phyloP scores from a whole-genome alignment of 1,140 invertebrate genomes.

The Papilio glaucus region DNA sequence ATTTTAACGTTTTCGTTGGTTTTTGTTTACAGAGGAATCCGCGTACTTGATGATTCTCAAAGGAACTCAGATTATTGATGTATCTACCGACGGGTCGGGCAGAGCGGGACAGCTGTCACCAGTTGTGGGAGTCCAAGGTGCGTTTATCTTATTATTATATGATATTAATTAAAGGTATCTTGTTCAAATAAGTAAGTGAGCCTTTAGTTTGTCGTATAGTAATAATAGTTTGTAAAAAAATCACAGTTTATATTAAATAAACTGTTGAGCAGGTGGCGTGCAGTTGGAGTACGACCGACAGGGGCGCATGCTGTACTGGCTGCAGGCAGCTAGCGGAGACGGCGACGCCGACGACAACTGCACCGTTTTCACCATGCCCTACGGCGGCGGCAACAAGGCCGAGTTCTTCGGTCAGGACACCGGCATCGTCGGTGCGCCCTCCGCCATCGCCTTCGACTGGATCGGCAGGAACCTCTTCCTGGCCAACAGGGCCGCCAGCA shows the following conservation, averaged over 20 bases:
- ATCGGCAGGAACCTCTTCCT: constrained; percentile 97
- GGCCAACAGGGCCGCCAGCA: constrained; percentile 95
- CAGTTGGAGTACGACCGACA: constrained; percentile 96
- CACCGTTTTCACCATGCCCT: constrained; percentile 92
- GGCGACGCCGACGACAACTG: constrained; percentile 89
- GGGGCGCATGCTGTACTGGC: constrained; percentile 92
- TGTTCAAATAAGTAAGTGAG: no score
- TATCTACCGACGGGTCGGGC: constrained; percentile 90
- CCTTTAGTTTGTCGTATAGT: no score
- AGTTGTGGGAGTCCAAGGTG: constrained; percentile 94
- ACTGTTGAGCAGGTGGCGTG: constrained; percentile 84
- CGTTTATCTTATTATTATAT: not conserved
- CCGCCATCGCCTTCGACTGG: constrained; percentile 97
- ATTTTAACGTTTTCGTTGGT: constrained; percentile 43
- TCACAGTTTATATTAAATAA: not conserved
- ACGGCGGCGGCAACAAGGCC: constrained; percentile 94
- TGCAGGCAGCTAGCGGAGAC: constrained; percentile 89
- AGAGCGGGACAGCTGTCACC: constrained; percentile 92
- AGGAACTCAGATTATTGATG: constrained; percentile 93
- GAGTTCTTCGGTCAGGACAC: constrained; percentile 91
- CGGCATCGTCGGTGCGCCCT: constrained; percentile 95
- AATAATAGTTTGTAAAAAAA: not conserved
- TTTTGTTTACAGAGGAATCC: constrained; percentile 87
- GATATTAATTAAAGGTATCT: no score
- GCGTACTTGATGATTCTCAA: constrained; percentile 96